These are phyloP conservation scores for Drosophila nasuta DNA, from an alignment of 1,140 invertebrate genomes.

Conservation along the genomic window DNA sequence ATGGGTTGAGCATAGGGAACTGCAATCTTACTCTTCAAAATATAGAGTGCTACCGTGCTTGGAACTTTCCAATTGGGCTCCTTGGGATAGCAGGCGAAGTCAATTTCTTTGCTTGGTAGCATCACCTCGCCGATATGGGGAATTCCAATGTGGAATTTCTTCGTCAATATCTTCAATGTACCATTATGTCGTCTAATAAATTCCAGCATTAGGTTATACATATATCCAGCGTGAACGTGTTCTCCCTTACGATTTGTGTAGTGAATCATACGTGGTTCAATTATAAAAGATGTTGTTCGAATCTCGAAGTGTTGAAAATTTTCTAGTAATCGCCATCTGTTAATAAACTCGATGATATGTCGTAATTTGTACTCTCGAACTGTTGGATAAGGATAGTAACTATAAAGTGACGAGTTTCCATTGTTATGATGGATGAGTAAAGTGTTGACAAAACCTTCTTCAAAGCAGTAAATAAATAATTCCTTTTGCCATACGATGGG, in stretches of 20 bases:
- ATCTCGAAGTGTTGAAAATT: conserved; percentile 33
- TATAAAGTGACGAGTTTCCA: conserved; percentile 17
- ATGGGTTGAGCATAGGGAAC: conserved; percentile 51
- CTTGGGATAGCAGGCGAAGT: conserved; percentile 37
- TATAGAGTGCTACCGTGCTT: conserved; percentile 31
- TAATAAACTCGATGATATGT: conserved; percentile 43
- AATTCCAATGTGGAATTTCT: background rate
- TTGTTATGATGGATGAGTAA: conserved; percentile 25
- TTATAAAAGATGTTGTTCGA: background rate
- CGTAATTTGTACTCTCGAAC: conserved; percentile 11
- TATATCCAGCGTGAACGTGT: conserved; percentile 28
- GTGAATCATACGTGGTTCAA: conserved; percentile 40
- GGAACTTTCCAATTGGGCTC: background rate
- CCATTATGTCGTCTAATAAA: background rate
- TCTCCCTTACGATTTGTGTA: conserved; percentile 33
- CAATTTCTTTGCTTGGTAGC: conserved; percentile 13
- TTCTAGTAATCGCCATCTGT: background rate
- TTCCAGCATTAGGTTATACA: conserved; percentile 11
- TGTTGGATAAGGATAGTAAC: conserved; percentile 57
- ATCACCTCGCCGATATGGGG: rapidly evolving
- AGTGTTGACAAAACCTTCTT: conserved; percentile 52
- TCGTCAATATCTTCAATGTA: conserved; percentile 5
- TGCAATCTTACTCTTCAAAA: conserved; percentile 21
- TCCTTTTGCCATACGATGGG: background rate
- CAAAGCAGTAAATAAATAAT: conserved; percentile 50